Percentiles rank a stretch among this genome's conserved stretches.
Conservation (phyloP, 2,797 vertebrate species). For the Enteromius anoplus region DNA sequence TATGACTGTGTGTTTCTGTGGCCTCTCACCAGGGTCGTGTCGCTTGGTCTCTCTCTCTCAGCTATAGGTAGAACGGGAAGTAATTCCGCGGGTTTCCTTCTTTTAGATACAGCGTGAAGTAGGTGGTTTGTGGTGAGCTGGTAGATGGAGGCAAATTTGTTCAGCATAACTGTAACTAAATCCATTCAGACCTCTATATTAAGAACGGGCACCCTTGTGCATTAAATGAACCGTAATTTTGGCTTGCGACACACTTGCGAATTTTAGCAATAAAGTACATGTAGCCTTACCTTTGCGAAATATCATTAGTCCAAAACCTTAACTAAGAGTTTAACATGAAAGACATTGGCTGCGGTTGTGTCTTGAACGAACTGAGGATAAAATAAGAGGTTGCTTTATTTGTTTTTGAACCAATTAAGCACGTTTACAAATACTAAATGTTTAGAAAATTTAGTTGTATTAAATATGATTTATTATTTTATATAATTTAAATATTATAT, state of each 20-base stretch:
- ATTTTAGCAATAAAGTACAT: not conserved
- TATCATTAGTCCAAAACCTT: not conserved
- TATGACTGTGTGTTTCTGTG: conserved; percentile 32
- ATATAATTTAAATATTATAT: too few species aligned
- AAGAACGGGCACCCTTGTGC: not conserved
- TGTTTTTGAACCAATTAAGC: not conserved
- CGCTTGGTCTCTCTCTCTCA: conserved; percentile 59
- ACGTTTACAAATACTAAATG: not conserved
- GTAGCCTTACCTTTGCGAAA: not conserved
- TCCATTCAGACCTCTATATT: conserved; percentile 46
- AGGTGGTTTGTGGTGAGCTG: conserved; percentile 76
- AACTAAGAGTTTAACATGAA: not conserved
- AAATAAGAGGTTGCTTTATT: not conserved
- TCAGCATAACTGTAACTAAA: conserved; percentile 76
- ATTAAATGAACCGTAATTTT: too few species aligned
- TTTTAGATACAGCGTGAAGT: conserved; percentile 73
- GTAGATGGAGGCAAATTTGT: conserved; percentile 80
- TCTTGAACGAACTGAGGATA: not conserved
- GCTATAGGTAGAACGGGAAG: conserved; percentile 45
- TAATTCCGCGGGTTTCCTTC: conserved; percentile 59
- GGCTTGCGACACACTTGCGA: not conserved
- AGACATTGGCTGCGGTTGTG: not conserved
- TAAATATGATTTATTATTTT: not conserved
- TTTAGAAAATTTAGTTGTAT: not conserved
- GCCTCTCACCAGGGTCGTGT: conserved; percentile 28